Conservation (phyloP, 2,113 vertebrate species). For the Ceyx cyanopectus region DNA sequence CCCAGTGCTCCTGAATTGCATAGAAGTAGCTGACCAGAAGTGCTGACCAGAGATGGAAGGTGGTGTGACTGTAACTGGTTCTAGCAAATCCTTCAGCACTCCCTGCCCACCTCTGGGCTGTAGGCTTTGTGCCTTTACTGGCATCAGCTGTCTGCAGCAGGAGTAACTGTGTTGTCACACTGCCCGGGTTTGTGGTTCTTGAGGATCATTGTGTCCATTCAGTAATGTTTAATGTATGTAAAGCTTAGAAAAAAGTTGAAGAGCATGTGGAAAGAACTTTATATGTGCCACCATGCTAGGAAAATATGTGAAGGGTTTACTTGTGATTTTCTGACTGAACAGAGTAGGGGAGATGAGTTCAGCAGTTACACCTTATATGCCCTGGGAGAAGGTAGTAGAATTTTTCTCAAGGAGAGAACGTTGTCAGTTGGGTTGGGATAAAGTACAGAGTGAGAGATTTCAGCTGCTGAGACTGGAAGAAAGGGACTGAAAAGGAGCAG, state of each 20-base stretch:
- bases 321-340: not conserved
- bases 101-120: not conserved
- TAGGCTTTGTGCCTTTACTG: not conserved
- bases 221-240: not conserved
- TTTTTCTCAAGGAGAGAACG: not conserved
- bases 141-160: not conserved
- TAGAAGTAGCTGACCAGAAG: not conserved
- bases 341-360: not conserved
- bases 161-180: too few species aligned
- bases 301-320: not conserved
- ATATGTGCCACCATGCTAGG: not conserved
- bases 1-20: not conserved
- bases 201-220: rapidly evolving
- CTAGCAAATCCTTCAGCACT: not conserved
- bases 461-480: not conserved
- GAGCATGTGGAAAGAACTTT: not conserved
- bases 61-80: not conserved
- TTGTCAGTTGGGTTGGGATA: not conserved
- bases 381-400: not conserved
- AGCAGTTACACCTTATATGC: not conserved
- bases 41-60: not conserved
- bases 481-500: not conserved
- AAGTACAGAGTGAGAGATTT: not conserved
- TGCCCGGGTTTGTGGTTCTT: not conserved
- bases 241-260: not conserved